phyloP scores from a whole-genome alignment of 2,797 vertebrate species.

The Peromyscus eremicus region DNA sequence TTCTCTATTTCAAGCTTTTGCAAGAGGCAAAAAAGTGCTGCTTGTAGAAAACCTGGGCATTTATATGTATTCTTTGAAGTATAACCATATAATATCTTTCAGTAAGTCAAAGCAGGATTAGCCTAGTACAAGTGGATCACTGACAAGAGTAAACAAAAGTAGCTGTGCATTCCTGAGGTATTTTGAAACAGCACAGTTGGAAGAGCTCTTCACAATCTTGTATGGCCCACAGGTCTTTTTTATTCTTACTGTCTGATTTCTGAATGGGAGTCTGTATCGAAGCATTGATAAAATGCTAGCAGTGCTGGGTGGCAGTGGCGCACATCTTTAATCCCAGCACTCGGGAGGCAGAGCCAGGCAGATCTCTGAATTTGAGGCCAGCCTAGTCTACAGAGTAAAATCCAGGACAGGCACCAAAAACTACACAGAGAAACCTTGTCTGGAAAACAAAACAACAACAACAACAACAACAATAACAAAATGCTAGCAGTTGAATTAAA shows the following conservation, averaged over 20 bases:
- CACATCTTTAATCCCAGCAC: too few relatives aligned
- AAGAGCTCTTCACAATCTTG: not conserved
- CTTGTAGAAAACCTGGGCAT: not conserved
- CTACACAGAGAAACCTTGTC: too few relatives aligned
- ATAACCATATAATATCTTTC: conserved; percentile 7
- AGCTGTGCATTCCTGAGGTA: not conserved
- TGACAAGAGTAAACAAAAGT: not conserved
- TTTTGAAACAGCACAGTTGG: not conserved
- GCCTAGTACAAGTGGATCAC: not conserved
- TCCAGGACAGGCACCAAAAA: too few relatives aligned
- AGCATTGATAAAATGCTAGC: not conserved
- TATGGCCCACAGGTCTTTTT: not conserved
- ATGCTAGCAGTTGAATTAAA: not conserved
- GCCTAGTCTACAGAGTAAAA: too few relatives aligned
- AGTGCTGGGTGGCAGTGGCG: not conserved
- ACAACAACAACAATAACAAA: not conserved
- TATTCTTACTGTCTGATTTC: not conserved
- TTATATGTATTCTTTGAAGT: not conserved
- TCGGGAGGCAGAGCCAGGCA: too few relatives aligned
- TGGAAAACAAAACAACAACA: too few relatives aligned
- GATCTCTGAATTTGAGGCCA: too few relatives aligned
- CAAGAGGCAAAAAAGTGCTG: not conserved
- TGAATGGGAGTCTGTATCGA: not conserved
- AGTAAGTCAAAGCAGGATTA: not conserved
- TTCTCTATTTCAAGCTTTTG: not conserved